These are phyloP conservation scores for Parnassius mnemosyne DNA, from an alignment of 2,888 invertebrate genomes.

Conservation along the genomic window DNA sequence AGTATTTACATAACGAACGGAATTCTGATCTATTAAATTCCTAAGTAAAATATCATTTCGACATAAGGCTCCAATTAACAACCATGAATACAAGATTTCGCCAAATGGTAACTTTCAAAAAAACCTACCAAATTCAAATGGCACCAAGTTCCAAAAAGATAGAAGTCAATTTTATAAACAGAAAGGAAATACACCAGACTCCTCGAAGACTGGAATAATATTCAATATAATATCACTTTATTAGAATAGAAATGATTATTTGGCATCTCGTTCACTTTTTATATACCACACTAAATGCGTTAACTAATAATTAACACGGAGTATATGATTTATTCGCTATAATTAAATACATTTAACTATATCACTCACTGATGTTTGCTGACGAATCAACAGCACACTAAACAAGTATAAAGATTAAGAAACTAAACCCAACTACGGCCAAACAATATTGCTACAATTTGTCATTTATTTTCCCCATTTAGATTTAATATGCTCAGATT, in stretches of 20 bases:
- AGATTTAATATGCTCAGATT: too few relatives aligned
- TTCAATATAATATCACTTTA: constrained; percentile 42
- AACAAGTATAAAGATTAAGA: too few relatives aligned
- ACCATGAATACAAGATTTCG: constrained; percentile 33
- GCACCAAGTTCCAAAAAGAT: constrained; percentile 41
- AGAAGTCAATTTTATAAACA: constrained; percentile 1
- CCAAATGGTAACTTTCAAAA: constrained; percentile 50
- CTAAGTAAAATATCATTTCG: constrained; percentile 40
- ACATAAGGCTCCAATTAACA: constrained; percentile 49
- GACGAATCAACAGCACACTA: too few relatives aligned
- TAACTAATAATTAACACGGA: constrained; percentile 48
- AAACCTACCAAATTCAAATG: constrained; percentile 44
- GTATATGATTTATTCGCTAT: constrained; percentile 31
- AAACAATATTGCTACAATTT: too few relatives aligned
- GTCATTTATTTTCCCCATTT: too few relatives aligned
- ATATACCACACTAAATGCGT: constrained; percentile 53
- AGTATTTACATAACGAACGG: constrained; percentile 34
- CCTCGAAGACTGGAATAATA: constrained; percentile 42
- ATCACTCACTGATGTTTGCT: background rate
- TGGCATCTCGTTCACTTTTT: constrained; percentile 73
- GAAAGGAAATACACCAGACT: constrained; percentile 44
- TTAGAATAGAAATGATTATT: constrained; percentile 59
- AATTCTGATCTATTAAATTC: constrained; percentile 22
- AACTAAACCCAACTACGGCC: too few relatives aligned
- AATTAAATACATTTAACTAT: constrained; percentile 15